phyloP scores from a whole-genome alignment of 2,797 vertebrate genomes.

The Hafferia zeledoni region DNA sequence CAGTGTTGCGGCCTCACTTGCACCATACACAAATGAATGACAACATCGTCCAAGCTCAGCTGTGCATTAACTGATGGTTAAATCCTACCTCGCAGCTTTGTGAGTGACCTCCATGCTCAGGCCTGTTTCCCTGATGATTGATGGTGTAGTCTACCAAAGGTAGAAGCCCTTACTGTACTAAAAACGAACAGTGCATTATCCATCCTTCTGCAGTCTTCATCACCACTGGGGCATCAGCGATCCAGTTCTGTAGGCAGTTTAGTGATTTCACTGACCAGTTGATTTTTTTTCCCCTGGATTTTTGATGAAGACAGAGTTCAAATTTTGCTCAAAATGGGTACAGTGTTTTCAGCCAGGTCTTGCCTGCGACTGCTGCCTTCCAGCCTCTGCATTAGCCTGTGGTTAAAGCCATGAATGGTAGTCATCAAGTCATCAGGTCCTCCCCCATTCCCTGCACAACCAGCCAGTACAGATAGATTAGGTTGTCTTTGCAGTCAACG shows the following conservation, averaged over 20 bases:
- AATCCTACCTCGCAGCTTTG: neutral
- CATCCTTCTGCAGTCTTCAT: neutral
- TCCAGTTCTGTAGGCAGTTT: neutral
- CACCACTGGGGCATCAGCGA: neutral
- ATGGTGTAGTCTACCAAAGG: neutral
- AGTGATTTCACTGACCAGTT: neutral
- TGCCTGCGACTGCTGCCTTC: neutral
- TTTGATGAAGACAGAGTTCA: neutral
- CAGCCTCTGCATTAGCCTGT: accelerated
- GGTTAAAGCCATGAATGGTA: neutral
- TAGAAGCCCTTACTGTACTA: neutral
- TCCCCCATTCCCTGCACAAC: neutral
- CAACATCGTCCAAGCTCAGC: neutral
- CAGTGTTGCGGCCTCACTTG: accelerated
- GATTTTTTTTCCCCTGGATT: neutral
- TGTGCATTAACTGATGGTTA: neutral
- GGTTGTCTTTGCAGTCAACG: neutral
- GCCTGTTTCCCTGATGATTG: neutral
- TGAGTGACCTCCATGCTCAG: neutral
- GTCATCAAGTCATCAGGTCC: neutral
- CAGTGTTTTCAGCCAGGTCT: neutral
- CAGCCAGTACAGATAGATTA: neutral
- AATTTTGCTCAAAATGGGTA: neutral
- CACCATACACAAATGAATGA: neutral
- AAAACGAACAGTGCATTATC: neutral